Evolutionary conservation across 2,888 invertebrate genomes (phyloP).

Genomic region (Helicoverpa assulta): DNA sequence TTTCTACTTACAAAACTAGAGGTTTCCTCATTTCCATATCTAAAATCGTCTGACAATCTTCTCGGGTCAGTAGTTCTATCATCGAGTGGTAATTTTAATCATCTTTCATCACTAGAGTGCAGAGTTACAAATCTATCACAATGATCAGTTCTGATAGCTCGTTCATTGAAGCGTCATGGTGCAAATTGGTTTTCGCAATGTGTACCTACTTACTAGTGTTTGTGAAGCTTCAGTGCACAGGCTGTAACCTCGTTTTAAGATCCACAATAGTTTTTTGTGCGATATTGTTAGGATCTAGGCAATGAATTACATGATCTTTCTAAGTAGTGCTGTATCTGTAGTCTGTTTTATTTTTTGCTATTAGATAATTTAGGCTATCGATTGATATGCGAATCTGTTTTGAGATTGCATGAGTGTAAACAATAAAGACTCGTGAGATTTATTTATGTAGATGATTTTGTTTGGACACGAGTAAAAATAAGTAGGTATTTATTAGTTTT

Average conservation of each 20-base stretch:
- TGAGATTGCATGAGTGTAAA: neutral
- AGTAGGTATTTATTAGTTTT: neutral
- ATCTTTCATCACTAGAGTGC: constrained; percentile 15
- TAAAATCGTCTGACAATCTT: constrained; percentile 10
- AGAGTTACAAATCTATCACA: constrained; percentile 34
- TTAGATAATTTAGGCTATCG: neutral
- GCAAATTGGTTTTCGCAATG: constrained; percentile 50
- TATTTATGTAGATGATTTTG: constrained; percentile 1
- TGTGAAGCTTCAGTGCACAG: constrained; percentile 56
- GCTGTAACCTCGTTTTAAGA: constrained; percentile 54
- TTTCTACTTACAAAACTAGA: neutral
- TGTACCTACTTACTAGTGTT: constrained; percentile 17
- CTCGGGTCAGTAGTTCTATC: constrained; percentile 7
- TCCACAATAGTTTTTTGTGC: constrained; percentile 24
- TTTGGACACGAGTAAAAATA: constrained; percentile 7
- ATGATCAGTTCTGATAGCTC: constrained; percentile 38
- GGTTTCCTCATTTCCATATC: constrained; percentile 13
- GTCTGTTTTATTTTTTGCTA: neutral
- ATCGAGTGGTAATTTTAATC: constrained; percentile 3
- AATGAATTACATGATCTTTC: constrained; percentile 25
- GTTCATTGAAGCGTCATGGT: constrained; percentile 53
- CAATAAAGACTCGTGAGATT: neutral
- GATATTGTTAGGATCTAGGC: constrained; percentile 29
- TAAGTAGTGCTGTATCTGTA: constrained; percentile 1
- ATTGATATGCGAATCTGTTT: neutral